Evolutionary conservation across 2,888 invertebrate genomes (phyloP).

Genomic region (Phasia obesa): DNA sequence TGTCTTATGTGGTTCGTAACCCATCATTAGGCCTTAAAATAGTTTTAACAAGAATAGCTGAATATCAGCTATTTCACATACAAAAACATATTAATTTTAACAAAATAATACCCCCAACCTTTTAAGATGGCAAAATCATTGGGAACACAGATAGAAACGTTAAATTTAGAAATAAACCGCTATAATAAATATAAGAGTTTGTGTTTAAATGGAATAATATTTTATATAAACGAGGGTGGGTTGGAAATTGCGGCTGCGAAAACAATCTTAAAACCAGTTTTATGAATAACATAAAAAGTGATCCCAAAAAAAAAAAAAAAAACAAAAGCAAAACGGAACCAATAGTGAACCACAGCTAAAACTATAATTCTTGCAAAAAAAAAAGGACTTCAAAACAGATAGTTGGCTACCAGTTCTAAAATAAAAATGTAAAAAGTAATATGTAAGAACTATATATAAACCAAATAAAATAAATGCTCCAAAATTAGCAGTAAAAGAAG

Average conservation of each 20-base stretch:
- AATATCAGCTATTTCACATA: conserved; percentile 23
- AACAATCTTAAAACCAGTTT: not conserved
- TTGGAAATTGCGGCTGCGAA: not conserved
- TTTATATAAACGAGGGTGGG: conserved; percentile 9
- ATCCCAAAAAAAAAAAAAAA: too few species aligned
- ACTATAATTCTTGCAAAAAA: too few species aligned
- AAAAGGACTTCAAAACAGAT: too few species aligned
- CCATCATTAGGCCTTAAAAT: conserved; percentile 4
- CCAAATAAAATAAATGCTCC: too few species aligned
- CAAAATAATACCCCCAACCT: conserved; percentile 29
- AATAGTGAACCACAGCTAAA: too few species aligned
- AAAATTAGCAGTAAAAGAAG: too few species aligned
- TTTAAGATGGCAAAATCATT: conserved; percentile 34
- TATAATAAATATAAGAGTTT: conserved; percentile 48
- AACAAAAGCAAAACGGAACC: too few species aligned
- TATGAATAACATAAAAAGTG: not conserved
- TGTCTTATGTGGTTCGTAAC: conserved; percentile 13
- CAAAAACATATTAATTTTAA: conserved; percentile 57
- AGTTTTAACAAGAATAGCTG: conserved; percentile 3
- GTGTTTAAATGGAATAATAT: not conserved
- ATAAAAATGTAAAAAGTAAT: too few species aligned
- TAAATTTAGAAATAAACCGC: conserved; percentile 62
- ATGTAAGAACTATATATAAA: too few species aligned
- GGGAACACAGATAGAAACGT: conserved; percentile 13
- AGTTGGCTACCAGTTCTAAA: too few species aligned